A percentile compares a stretch with the other conserved stretches of the same genome.
Evolutionary conservation across 2,113 vertebrate genomes (phyloP).

Genomic region (Ameiurus melas): DNA sequence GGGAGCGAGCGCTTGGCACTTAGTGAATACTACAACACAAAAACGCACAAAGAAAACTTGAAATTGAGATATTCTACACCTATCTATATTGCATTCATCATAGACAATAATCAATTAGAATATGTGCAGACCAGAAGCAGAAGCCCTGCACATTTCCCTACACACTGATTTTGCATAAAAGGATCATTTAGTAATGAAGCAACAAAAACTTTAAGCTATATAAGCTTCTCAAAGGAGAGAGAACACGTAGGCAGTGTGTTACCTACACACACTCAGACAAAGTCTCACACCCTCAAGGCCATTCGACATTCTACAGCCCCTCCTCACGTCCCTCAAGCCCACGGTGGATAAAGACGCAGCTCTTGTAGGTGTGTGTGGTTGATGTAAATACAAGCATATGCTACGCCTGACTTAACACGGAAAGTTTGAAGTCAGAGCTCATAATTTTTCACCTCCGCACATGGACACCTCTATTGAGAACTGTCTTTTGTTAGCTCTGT

Average conservation of each 20-base stretch:
- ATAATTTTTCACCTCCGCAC: background rate
- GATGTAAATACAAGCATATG: background rate
- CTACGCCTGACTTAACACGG: background rate
- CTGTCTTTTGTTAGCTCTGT: background rate
- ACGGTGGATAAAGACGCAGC: background rate
- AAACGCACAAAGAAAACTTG: slow-evolving; percentile 9
- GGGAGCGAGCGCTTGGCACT: slow-evolving; percentile 90
- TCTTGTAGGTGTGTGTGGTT: background rate
- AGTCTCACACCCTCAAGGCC: slow-evolving; percentile 30
- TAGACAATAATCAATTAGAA: background rate
- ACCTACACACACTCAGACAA: background rate
- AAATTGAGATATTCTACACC: background rate
- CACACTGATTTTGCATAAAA: too few species aligned
- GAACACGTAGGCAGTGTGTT: background rate
- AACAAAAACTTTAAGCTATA: background rate
- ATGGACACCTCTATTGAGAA: background rate
- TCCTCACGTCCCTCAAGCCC: background rate
- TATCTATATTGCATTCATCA: background rate
- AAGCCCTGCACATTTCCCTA: background rate
- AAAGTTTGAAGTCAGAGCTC: background rate
- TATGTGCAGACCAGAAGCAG: background rate
- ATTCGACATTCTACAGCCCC: slow-evolving; percentile 23
- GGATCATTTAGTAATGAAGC: background rate
- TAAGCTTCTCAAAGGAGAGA: slow-evolving; percentile 22
- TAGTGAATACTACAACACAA: slow-evolving; percentile 84